Evolutionary conservation across 2,888 invertebrate genomes (phyloP), one percentile per base, ranked within the genome.

Genomic region (Hypomecis punctinalis): DNA sequence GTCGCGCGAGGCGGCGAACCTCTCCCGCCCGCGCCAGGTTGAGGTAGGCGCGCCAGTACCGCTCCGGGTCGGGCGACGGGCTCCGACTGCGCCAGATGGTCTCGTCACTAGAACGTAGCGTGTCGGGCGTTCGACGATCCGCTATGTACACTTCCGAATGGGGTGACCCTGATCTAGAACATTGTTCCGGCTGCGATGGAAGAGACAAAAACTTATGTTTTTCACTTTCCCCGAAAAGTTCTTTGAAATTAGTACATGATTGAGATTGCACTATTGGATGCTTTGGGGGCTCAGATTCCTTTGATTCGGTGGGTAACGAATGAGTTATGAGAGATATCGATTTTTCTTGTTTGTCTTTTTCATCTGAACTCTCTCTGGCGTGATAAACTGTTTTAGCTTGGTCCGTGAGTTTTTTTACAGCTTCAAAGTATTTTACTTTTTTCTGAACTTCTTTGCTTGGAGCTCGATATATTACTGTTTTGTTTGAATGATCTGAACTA

Each of bases 351-450:
- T 88, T 90, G 68, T 91, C 90, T 73, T 93, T 93, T 71, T 93
- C 93, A 54, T 90, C 85, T 0, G 91, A 90, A 74, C 88, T 93
- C 73, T 94, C 94, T 63, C 93, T 89, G 0, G 94, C 93, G 64
- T 93, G 94, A 70, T 94, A 94, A 63, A 94, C 84, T 5, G 86
- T 91, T 69, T 88, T 90, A 43, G 85, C 83, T 54, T 89, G 83
- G n/a, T 94, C 93, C 40, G 90, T 86, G 5, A 92, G 84, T 56
- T 90, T 93, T 72, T 94, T 94, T 0, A 95, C 95, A 3, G 95
- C 95, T 85, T 97, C 97, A 80, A 97, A 97, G 86, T 96, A 97
- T 82, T 96, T 95, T 0, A 97, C 96, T 84, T 96, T 97, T 75
- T 95, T 95, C 62, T 95, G 94, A 0, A 96, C 95, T 71, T 95